These are phyloP conservation scores for Drosophila dunni DNA, from an alignment of 1,140 invertebrate species.

Conservation along the genomic window DNA sequence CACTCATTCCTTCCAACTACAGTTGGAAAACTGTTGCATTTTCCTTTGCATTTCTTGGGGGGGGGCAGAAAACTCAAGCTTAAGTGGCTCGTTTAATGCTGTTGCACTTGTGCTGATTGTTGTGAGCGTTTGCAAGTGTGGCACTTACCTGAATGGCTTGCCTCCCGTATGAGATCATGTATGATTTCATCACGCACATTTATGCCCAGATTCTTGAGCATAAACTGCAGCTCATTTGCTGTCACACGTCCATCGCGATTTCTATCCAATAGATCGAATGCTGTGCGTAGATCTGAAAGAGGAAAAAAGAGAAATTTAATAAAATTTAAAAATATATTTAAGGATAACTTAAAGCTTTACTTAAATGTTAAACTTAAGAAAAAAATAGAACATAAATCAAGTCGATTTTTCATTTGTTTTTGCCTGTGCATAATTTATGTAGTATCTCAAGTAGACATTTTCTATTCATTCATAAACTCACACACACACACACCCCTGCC, in stretches of 20 bases:
- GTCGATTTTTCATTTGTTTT: constrained; percentile 1
- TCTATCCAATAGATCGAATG: constrained; percentile 90
- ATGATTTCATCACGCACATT: constrained; percentile 89
- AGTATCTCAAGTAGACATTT: constrained; percentile 6
- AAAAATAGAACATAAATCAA: constrained; percentile 8
- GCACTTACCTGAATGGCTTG: constrained; percentile 88
- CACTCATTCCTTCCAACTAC: neutral
- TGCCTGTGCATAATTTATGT: constrained; percentile 4
- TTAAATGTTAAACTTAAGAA: neutral
- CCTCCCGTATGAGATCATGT: constrained; percentile 89
- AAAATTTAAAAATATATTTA: neutral
- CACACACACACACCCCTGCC: constrained; percentile 4
- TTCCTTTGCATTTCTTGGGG: constrained; percentile 5
- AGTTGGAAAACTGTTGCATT: constrained; percentile 58
- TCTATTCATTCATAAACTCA: constrained; percentile 19
- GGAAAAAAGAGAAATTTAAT: constrained; percentile 7
- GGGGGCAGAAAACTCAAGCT: constrained; percentile 24
- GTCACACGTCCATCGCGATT: constrained; percentile 91
- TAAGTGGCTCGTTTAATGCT: constrained; percentile 28
- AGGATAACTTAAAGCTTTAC: neutral
- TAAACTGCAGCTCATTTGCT: constrained; percentile 89
- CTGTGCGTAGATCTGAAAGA: constrained; percentile 89
- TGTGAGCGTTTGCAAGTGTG: constrained; percentile 16
- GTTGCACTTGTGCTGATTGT: constrained; percentile 4
- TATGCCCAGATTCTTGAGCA: constrained; percentile 91